Conservation (phyloP, 2,797 vertebrate genomes). For the Tenualosa thibaudeaui region DNA sequence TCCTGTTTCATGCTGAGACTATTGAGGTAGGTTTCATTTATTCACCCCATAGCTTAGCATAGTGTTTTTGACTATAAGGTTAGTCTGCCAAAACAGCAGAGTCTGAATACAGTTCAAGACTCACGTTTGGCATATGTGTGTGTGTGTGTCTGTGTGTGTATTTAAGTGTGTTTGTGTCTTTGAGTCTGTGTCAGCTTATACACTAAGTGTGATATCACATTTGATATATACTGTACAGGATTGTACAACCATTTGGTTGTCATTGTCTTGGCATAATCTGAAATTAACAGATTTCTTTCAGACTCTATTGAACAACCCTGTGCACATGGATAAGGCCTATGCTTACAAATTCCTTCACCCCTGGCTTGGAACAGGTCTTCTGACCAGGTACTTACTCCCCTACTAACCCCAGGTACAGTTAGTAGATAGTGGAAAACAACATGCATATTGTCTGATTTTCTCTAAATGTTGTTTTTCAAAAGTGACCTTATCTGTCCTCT, state of each 20-base stretch:
- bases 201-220: not conserved
- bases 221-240: not conserved
- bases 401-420: not conserved
- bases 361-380: constrained; percentile 92
- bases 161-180: too few relatives aligned
- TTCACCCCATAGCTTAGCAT: too few relatives aligned
- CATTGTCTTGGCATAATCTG: not conserved
- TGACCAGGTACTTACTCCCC: constrained; percentile 82
- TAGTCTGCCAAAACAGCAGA: too few relatives aligned
- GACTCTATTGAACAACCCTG: constrained; percentile 79
- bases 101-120: too few relatives aligned
- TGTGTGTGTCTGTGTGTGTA: too few relatives aligned
- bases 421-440: not conserved
- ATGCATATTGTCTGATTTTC: too few relatives aligned
- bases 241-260: not conserved
- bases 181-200: too few relatives aligned
- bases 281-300: constrained; percentile 49
- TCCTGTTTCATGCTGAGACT: constrained; percentile 80
- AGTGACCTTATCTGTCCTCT: too few relatives aligned
- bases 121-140: too few relatives aligned
- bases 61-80: too few relatives aligned
- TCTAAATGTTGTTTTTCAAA: too few relatives aligned
- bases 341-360: constrained; percentile 86
- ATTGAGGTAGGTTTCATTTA: constrained; percentile 79
- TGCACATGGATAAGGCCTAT: constrained; percentile 85